Evolutionary conservation across 2,113 vertebrate genomes (phyloP).

Genomic region (Aspiorhynchus laticeps): DNA sequence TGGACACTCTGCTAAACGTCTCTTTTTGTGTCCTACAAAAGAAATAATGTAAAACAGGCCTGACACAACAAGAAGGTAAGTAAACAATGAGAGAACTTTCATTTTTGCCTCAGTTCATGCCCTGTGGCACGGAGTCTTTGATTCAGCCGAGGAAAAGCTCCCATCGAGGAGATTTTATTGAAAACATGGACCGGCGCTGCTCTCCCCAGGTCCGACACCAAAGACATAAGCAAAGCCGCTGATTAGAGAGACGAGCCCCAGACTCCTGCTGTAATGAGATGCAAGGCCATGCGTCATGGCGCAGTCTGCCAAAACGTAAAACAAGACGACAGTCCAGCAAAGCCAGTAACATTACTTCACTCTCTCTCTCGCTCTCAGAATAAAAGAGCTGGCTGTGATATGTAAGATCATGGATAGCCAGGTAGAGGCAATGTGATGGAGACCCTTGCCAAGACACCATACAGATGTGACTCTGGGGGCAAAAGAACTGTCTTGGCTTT

Average conservation of each 20-base stretch:
- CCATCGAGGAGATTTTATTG: constrained; percentile 58
- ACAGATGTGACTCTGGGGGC: constrained; percentile 35
- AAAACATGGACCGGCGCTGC: constrained; percentile 56
- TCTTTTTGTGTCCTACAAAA: not conserved
- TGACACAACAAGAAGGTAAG: not conserved
- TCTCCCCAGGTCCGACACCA: constrained; percentile 53
- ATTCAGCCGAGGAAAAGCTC: constrained; percentile 56
- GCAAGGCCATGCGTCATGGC: constrained; percentile 58
- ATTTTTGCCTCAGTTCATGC: constrained; percentile 42
- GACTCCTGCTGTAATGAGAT: constrained; percentile 61
- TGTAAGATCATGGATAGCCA: constrained; percentile 22
- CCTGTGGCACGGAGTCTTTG: constrained; percentile 58
- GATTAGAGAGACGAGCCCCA: constrained; percentile 63
- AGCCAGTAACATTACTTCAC: constrained; percentile 39
- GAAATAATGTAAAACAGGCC: not conserved
- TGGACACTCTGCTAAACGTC: not conserved
- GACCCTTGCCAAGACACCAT: constrained; percentile 11
- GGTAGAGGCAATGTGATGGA: constrained; percentile 37
- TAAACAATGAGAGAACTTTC: constrained; percentile 10
- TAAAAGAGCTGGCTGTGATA: constrained; percentile 37
- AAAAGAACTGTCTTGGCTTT: constrained; percentile 19
- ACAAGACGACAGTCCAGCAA: constrained; percentile 48
- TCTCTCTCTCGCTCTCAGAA: constrained; percentile 10
- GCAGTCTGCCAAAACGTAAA: constrained; percentile 57
- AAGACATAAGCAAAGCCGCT: constrained; percentile 47